Conservation (phyloP, 2,888 invertebrate genomes). For the Anarsia innoxiella region DNA sequence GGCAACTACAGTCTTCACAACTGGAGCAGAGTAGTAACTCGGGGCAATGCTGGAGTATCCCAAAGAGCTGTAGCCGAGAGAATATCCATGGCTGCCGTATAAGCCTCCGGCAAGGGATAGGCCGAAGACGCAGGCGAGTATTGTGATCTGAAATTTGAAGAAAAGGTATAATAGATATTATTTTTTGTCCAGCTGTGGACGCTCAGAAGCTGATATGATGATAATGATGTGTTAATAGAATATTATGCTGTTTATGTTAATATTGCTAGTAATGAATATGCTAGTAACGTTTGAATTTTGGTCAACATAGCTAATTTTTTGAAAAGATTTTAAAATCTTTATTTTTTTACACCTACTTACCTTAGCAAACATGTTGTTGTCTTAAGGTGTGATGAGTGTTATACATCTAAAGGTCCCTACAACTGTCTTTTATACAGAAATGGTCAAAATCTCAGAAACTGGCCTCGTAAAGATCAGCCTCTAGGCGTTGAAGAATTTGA, state of each 20-base stretch:
- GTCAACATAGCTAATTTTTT: no score
- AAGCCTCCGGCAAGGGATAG: constrained; percentile 38
- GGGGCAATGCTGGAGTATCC: constrained; percentile 23
- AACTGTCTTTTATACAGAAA: constrained; percentile 48
- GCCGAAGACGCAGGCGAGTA: constrained; percentile 39
- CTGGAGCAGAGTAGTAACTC: constrained; percentile 27
- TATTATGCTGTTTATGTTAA: no score
- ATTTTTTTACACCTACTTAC: no score
- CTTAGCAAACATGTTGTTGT: constrained; percentile 33
- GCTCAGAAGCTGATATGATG: no score
- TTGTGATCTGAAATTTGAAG: constrained; percentile 42
- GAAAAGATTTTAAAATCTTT: no score
- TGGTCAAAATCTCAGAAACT: constrained; percentile 36
- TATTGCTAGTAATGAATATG: no score
- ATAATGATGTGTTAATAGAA: no score
- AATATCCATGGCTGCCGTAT: constrained; percentile 27
- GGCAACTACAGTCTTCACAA: constrained; percentile 15
- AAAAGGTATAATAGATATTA: no score
- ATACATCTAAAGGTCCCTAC: constrained; percentile 43
- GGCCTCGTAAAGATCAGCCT: constrained; percentile 47
- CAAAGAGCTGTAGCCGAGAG: constrained; percentile 19
- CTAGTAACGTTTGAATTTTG: no score
- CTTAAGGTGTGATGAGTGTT: constrained; percentile 25
- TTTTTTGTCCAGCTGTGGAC: no score
- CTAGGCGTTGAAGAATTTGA: constrained; percentile 31